Conservation (phyloP, 2,113 vertebrate genomes). For the Furnarius figulus region DNA sequence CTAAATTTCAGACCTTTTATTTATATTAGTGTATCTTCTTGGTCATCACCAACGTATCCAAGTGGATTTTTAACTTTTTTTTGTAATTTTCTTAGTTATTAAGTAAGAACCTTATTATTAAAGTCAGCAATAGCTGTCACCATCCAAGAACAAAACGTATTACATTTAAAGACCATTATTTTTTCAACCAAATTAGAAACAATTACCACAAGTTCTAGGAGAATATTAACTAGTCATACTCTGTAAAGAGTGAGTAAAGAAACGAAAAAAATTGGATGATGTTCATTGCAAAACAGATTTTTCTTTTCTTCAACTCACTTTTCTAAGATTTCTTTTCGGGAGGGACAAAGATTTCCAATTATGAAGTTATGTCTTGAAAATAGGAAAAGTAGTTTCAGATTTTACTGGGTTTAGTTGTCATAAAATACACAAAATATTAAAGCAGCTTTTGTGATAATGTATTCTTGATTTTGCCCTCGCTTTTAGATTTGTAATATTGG, state of each 20-base stretch:
- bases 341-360: neutral
- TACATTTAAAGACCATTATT: neutral
- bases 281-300: neutral
- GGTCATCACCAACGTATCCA: neutral
- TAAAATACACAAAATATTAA: neutral
- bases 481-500: neutral
- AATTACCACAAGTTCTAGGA: neutral
- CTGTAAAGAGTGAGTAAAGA: neutral
- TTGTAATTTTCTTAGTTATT: neutral
- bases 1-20: neutral
- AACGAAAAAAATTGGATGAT: neutral
- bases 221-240: neutral
- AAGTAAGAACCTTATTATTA: neutral
- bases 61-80: neutral
- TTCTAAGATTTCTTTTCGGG: neutral
- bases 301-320: neutral
- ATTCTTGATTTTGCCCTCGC: neutral
- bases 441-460: neutral
- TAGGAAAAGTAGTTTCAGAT: neutral
- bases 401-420: neutral
- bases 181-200: neutral
- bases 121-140: neutral
- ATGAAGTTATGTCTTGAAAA: neutral
- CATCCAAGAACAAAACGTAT: neutral
- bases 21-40: neutral